Evolutionary conservation across 30 jellyfish, hydroid and myxozoan species (phyloP).

Genomic region (Aurelia coerulea): DNA sequence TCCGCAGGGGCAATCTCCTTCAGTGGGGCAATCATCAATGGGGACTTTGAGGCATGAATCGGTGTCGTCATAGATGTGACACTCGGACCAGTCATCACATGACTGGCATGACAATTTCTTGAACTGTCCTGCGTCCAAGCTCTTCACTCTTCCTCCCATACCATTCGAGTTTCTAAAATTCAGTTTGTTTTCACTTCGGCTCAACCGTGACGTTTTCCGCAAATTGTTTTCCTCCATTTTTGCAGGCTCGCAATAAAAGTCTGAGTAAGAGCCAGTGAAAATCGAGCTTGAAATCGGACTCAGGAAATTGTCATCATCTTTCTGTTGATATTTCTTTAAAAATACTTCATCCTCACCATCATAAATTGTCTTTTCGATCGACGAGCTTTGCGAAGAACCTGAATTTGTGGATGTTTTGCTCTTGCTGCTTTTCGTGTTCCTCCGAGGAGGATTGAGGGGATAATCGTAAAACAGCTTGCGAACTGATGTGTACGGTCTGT

Average conservation of each 20-base stretch:
- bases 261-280: constrained; percentile 28
- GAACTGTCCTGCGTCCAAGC: constrained; percentile 19
- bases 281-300: not conserved
- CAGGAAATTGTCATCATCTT: not conserved
- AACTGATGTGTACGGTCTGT: constrained; percentile 46
- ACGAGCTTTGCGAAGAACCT: not conserved
- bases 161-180: not conserved
- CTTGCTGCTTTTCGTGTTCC: not conserved
- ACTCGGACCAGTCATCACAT: not conserved
- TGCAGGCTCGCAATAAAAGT: constrained; percentile 19
- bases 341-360: not conserved
- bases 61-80: constrained; percentile 1
- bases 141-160: not conserved
- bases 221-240: not conserved
- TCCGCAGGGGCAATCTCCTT: not conserved
- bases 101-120: not conserved
- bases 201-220: not conserved
- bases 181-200: constrained; percentile 29
- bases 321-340: not conserved
- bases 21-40: not conserved
- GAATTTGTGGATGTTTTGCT: not conserved
- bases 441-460: constrained; percentile 3
- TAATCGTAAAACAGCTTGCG: constrained; percentile 42
- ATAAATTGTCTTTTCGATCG: too few species aligned
- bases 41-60: constrained; percentile 8